Conservation (phyloP, 1,140 invertebrate genomes). For the Listronotus bonariensis region DNA sequence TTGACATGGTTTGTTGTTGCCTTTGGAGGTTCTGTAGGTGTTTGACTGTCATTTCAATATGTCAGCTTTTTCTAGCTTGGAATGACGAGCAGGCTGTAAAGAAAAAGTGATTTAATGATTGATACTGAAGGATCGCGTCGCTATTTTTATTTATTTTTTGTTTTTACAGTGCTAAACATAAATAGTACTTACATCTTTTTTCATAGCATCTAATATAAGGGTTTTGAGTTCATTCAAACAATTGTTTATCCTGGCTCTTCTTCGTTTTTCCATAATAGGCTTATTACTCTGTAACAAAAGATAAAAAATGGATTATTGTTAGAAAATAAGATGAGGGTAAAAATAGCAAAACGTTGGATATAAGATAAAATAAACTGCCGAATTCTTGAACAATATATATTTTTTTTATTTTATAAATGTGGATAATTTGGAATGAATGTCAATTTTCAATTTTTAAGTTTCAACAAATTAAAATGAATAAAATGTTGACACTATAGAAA, state of each 20-base stretch:
- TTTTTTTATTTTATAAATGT: too few species aligned
- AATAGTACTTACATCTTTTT: constrained; percentile 90
- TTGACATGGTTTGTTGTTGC: constrained; percentile 73
- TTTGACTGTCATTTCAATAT: constrained; percentile 93
- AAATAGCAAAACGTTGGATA: too few species aligned
- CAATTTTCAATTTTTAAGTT: too few species aligned
- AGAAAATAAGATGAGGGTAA: constrained; percentile 2
- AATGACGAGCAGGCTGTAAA: constrained; percentile 82
- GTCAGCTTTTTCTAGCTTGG: constrained; percentile 93
- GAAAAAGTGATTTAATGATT: not conserved
- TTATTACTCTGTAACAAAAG: constrained; percentile 80
- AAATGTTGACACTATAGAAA: too few species aligned
- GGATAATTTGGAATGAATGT: too few species aligned
- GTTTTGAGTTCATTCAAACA: constrained; percentile 85
- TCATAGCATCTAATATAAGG: constrained; percentile 81
- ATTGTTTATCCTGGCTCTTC: constrained; percentile 85
- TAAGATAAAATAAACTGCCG: too few species aligned
- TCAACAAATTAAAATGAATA: too few species aligned
- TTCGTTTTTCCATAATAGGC: constrained; percentile 89
- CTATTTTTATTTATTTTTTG: not conserved
- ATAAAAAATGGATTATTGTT: not conserved
- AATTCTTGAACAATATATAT: too few species aligned
- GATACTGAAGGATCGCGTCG: not conserved
- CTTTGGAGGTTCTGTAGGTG: constrained; percentile 83
- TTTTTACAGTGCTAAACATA: constrained; percentile 50